phyloP scores from a whole-genome alignment of 2,113 vertebrate genomes.

The Xenopus borealis region DNA sequence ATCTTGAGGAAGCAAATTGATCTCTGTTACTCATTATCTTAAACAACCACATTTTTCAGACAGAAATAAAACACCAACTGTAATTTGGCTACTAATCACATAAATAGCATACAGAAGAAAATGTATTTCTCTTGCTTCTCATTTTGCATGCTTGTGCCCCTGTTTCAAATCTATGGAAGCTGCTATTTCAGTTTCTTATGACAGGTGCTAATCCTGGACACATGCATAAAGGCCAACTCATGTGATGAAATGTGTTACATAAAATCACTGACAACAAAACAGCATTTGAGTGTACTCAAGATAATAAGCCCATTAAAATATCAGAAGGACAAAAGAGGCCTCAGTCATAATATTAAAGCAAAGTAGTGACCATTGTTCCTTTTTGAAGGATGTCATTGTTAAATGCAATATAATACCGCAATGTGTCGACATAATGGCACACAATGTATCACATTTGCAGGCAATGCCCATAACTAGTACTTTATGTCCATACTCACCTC shows the following conservation, averaged over 20 bases:
- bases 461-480: background rate
- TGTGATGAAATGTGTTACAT: background rate
- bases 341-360: background rate
- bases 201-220: slow-evolving; percentile 24
- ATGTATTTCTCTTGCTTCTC: slow-evolving; percentile 12
- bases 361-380: background rate
- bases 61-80: slow-evolving; percentile 34
- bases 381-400: background rate
- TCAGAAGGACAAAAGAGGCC: background rate
- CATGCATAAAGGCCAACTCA: background rate
- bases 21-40: slow-evolving; percentile 40
- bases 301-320: background rate
- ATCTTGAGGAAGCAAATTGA: slow-evolving; percentile 28
- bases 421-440: background rate
- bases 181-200: slow-evolving; percentile 19
- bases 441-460: background rate
- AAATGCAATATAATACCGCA: background rate
- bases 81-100: slow-evolving; percentile 40
- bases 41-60: slow-evolving; percentile 38
- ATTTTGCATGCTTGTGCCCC: slow-evolving; percentile 13
- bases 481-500: too few species aligned
- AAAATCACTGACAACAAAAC: background rate
- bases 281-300: background rate
- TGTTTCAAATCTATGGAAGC: slow-evolving; percentile 16
- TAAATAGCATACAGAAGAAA: slow-evolving; percentile 32